A percentile compares a stretch with the other conserved stretches of the same genome.
These are phyloP conservation scores for Leucania comma DNA, from an alignment of 2,888 invertebrate genomes.

Conservation along the genomic window DNA sequence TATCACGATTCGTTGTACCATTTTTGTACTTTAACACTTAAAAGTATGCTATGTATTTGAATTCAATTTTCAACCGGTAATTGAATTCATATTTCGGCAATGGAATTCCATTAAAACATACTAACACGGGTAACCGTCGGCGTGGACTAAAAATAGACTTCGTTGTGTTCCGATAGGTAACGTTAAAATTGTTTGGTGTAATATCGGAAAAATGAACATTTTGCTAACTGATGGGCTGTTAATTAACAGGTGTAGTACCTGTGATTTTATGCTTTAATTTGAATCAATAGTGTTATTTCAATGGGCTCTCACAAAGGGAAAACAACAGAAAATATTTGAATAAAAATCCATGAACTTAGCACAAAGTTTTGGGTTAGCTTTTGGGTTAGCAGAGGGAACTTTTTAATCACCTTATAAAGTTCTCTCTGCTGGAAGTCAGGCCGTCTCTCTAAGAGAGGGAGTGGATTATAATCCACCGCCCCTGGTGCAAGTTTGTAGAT, in stretches of 20 bases:
- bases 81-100: conserved; percentile 15
- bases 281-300: neutral
- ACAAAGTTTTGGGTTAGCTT: too few species aligned
- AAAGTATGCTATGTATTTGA: neutral
- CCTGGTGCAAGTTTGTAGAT: too few species aligned
- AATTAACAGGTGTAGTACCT: neutral
- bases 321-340: neutral
- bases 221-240: neutral
- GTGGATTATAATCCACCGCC: too few species aligned
- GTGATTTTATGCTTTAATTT: neutral
- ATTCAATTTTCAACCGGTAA: neutral
- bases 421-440: too few species aligned
- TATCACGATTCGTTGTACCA: too few species aligned
- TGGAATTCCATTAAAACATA: conserved; percentile 22
- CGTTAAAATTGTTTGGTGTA: neutral
- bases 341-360: too few species aligned
- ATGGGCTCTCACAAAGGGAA: neutral
- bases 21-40: neutral
- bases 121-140: too few species aligned
- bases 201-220: neutral
- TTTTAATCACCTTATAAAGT: too few species aligned
- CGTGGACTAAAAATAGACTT: neutral
- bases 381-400: too few species aligned
- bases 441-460: too few species aligned
- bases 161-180: neutral